These are phyloP conservation scores for Coregonus clupeaformis DNA, from an alignment of 2,113 vertebrate genomes.

Conservation along the genomic window DNA sequence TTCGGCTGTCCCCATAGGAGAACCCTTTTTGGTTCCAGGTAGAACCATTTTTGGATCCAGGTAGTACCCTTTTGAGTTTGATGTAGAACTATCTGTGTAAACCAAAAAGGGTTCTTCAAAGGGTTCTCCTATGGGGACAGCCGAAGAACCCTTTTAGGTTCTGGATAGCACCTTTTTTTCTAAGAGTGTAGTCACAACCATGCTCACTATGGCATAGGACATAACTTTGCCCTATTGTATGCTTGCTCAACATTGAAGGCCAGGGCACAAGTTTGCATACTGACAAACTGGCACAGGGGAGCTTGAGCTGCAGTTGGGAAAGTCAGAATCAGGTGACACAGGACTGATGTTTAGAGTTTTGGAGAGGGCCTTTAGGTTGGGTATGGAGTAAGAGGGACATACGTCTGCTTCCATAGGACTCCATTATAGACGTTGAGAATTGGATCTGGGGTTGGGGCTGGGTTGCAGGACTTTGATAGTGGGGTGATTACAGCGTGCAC, in stretches of 20 bases:
- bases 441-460: not conserved
- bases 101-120: too few relatives aligned
- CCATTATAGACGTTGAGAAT: not conserved
- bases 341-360: not conserved
- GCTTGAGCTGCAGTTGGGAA: not conserved
- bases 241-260: not conserved
- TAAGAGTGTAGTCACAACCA: not conserved
- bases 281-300: not conserved
- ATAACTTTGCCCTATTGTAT: not conserved
- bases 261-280: not conserved
- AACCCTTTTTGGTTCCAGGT: too few relatives aligned
- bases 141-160: too few relatives aligned
- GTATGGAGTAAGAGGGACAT: conserved; percentile 1
- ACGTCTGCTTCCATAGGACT: not conserved
- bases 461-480: not conserved
- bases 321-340: not conserved
- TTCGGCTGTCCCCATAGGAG: too few relatives aligned
- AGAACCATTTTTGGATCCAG: too few relatives aligned
- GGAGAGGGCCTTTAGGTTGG: not conserved
- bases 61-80: too few relatives aligned
- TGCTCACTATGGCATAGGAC: not conserved
- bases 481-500: conserved; percentile 13
- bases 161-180: too few relatives aligned
- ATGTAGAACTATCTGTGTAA: too few relatives aligned
- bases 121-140: too few relatives aligned